Base-by-base conservation (phyloP, 1,140 invertebrate genomes). In the Goniozus legneri region DNA sequence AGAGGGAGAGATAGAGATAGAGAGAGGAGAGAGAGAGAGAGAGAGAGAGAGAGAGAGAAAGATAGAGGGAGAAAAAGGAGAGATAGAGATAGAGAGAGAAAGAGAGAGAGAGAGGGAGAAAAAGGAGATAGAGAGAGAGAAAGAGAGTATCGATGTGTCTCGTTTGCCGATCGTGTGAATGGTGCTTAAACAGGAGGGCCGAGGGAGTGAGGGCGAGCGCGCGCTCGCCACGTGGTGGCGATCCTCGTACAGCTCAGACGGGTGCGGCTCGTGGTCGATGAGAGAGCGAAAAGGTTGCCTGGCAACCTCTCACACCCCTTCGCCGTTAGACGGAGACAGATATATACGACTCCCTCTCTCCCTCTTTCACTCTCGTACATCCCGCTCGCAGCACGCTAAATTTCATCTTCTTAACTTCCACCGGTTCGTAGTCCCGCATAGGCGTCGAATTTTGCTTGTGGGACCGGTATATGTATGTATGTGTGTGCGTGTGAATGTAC, bases 271-370 rank as follows among this genome's bases (percentile, higher is more conserved):
- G 58, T 57, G 60, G 60, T 62, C 58, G 58, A 56, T 59, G 60
- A 56, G 52, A 54, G 52, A 59, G 45, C 60, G 51, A 61, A 56
- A n/a, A 55, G 54, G 65, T 69, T 69, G 68, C 66, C 47, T 43
- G 50, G 68, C 65, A 68, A 69, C 66, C 58, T n/a, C 54, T 60
- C 56, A 42, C 36, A 51, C 58, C 62, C 62, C n/a, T n/a, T 54
- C 40, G 42, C 41, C 44, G 16, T 30, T 10, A 27, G 4, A 4
- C 10, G 10, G 24, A 10, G 4, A 27, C 24, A 27, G 4, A 4
- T 10, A 27, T 6, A 27, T 4, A 19, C 40, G 32, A 34, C 34
- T 30, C 45, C 37, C 47, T 24, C n/a, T 18, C 10, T 27, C n/a
- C 13, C 19, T 8, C 27, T 3, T 32, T n/a, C 3, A 20, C 42